phyloP scores from a whole-genome alignment of 2,888 invertebrate genomes.

The Pristionchus japonicus region DNA sequence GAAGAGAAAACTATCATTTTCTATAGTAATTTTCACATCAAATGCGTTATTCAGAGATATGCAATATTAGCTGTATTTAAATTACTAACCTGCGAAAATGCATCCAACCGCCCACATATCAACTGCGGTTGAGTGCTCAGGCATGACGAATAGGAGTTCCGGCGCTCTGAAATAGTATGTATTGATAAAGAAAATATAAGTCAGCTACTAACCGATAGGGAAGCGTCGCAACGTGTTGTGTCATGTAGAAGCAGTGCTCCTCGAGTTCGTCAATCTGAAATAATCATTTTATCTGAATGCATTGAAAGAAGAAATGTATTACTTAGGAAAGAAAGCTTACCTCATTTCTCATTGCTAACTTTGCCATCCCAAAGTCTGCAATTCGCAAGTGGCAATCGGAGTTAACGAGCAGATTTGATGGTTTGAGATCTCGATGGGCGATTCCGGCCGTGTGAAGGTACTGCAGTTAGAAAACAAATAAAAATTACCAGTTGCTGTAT shows the following conservation, averaged over 20 bases:
- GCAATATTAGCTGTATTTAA: no score
- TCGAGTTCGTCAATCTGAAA: slow-evolving; percentile 66
- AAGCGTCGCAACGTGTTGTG: slow-evolving; percentile 71
- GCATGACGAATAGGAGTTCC: slow-evolving; percentile 70
- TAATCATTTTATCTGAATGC: background rate
- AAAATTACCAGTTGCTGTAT: no score
- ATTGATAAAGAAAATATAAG: background rate
- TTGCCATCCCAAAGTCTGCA: slow-evolving; percentile 71
- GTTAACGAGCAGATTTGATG: slow-evolving; percentile 72
- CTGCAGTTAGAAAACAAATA: slow-evolving; percentile 54
- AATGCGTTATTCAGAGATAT: no score
- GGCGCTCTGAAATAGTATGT: slow-evolving; percentile 65
- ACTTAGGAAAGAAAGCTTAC: slow-evolving; percentile 42
- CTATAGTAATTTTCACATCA: background rate
- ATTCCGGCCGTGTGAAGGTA: slow-evolving; percentile 71
- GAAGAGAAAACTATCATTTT: background rate
- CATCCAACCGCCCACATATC: slow-evolving; percentile 74
- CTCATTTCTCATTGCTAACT: slow-evolving; percentile 54
- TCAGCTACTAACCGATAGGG: slow-evolving; percentile 58
- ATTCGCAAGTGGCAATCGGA: slow-evolving; percentile 65
- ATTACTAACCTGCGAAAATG: slow-evolving; percentile 65
- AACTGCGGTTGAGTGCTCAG: slow-evolving; percentile 71
- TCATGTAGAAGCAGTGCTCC: slow-evolving; percentile 74
- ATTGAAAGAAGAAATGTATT: slow-evolving; percentile 41
- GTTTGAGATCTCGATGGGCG: slow-evolving; percentile 72